Evolutionary conservation across 2,113 vertebrate genomes (phyloP).

Genomic region (Choloepus hoffmanni): DNA sequence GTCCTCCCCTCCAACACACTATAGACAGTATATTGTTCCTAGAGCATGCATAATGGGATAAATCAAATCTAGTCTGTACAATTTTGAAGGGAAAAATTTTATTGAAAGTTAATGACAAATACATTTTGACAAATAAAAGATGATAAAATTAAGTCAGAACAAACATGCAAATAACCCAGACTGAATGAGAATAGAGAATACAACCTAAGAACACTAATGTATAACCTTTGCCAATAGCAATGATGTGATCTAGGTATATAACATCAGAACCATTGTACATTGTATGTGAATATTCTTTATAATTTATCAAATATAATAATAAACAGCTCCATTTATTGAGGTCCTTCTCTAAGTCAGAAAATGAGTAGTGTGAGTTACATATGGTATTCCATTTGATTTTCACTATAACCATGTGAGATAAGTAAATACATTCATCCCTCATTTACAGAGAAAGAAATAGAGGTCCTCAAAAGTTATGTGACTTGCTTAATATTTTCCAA

Average conservation of each 20-base stretch:
- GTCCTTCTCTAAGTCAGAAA: neutral
- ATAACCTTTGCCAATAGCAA: neutral
- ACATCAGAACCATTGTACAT: neutral
- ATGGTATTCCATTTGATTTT: neutral
- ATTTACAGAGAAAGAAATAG: neutral
- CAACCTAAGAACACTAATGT: neutral
- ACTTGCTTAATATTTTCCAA: neutral
- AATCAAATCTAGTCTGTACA: neutral
- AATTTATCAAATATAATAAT: neutral
- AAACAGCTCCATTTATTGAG: neutral
- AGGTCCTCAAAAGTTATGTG: accelerated
- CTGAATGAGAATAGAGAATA: neutral
- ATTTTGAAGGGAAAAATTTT: neutral
- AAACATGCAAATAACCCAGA: neutral
- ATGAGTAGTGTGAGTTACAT: neutral
- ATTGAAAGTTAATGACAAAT: neutral
- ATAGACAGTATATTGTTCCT: neutral
- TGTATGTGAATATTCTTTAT: neutral
- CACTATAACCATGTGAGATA: neutral
- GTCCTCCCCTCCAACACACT: too few species aligned
- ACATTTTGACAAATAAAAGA: neutral
- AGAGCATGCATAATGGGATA: neutral
- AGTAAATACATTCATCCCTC: neutral
- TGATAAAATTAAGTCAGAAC: neutral
- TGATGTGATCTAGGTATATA: neutral